A percentile compares a stretch with the other conserved stretches of the same genome.
These are phyloP conservation scores for Sinocyclocheilus anophthalmus DNA, from an alignment of 2,113 vertebrate genomes.

Conservation along the genomic window DNA sequence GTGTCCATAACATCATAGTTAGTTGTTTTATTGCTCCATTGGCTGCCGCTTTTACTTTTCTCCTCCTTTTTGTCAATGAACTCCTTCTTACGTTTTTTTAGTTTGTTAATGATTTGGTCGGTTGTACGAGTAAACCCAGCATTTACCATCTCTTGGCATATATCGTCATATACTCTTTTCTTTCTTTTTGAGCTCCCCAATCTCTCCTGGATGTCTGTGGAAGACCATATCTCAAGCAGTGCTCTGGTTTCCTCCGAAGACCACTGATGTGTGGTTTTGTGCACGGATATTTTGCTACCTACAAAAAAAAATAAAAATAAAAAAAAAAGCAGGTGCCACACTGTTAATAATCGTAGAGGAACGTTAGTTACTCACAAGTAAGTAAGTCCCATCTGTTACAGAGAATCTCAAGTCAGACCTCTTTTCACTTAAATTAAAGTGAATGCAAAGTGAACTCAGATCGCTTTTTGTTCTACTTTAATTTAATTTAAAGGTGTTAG, in stretches of 20 bases:
- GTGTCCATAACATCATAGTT: not conserved
- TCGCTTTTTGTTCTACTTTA: not conserved
- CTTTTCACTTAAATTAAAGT: not conserved
- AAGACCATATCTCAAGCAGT: conserved; percentile 1
- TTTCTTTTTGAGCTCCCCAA: not conserved
- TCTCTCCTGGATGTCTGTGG: not conserved
- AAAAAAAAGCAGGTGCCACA: not conserved
- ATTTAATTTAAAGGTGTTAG: not conserved
- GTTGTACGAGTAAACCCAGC: conserved; percentile 7
- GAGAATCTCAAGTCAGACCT: too few relatives aligned
- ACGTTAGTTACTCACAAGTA: too few relatives aligned
- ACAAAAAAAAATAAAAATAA: not conserved
- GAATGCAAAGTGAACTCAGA: not conserved
- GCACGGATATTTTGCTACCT: not conserved
- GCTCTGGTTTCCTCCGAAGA: not conserved
- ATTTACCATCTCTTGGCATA: conserved; percentile 13
- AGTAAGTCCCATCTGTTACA: too few relatives aligned
- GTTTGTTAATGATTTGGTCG: conserved; percentile 5
- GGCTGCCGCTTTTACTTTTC: not conserved
- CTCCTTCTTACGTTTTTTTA: not conserved
- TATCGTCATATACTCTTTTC: conserved; percentile 9
- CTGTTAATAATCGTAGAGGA: not conserved
- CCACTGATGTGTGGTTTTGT: not conserved
- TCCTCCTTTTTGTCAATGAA: not conserved
- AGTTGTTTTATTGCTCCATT: not conserved